Evolutionary conservation across 1,140 invertebrate genomes (phyloP), one percentile per base, ranked within the genome.

Genomic region (Aphaenogaster floridana): DNA sequence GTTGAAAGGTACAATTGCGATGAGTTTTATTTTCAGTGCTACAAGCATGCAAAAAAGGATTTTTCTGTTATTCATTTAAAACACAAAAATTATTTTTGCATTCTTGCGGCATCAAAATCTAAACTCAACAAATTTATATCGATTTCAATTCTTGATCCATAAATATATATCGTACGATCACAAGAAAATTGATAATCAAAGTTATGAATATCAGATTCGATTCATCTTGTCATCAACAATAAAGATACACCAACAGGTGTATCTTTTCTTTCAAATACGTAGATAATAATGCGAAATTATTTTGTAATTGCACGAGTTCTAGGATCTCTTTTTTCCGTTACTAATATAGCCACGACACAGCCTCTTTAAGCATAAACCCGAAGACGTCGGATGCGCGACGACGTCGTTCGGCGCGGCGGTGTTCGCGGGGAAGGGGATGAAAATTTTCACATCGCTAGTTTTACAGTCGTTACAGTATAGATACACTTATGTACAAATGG

Each of bases 401-500:
- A 86, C 66, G 66, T 69, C 86, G 45, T 86, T 63, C 77, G 63
- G 87, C 77, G 61, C 80, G 86, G 88, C 77, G 63, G 76, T 63
- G 54, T 28, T 57, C 76, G 89, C 74, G 89, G 84, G n/a, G 74
- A 36, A 50, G 72, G 63, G 68, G 54, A 76, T 84, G 69, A 85
- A 83, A 86, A 81, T 50, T 71, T 66, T 87, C 52, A 85, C 87
- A 86, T 91, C 83, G 88, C 87, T 92, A 88, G 83, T 89, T 69
- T 69, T 89, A 92, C 91, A 93, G 88, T 93, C 93, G 91, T 95
- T 94, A 95, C 91, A 95, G 88, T 95, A 95, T 95, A 95, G 93
- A 95, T 95, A 95, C 95, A 95, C 91, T 95, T 95, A 95, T 95
- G 94, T 95, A 95, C 95, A 95, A 92, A 91, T 95, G 92, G 93